These are phyloP conservation scores for Sphaeridia pumilis DNA, from an alignment of 2,888 invertebrate genomes.

Conservation along the genomic window DNA sequence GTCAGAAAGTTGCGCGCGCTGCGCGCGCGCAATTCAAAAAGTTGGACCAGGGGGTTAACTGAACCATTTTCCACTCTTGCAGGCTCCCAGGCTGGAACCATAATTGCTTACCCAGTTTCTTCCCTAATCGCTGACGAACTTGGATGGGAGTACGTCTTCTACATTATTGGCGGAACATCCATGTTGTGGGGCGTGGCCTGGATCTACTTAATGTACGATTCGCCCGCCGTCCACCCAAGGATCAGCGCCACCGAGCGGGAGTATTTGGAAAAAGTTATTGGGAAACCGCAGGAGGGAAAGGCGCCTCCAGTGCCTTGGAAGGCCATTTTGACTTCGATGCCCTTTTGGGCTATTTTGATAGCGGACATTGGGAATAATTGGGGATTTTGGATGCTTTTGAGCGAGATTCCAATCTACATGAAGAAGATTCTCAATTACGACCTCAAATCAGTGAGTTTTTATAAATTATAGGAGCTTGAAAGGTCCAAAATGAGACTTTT, in stretches of 20 bases:
- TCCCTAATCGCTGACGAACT: constrained; percentile 38
- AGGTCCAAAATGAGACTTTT: neutral
- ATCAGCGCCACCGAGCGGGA: constrained; percentile 13
- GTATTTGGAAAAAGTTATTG: constrained; percentile 2
- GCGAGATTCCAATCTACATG: constrained; percentile 72
- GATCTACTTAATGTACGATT: constrained; percentile 22
- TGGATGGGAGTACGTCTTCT: constrained; percentile 43
- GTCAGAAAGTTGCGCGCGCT: neutral
- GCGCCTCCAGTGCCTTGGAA: constrained; percentile 53
- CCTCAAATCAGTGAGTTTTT: constrained; percentile 44
- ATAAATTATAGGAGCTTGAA: neutral
- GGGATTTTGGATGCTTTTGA: constrained; percentile 74
- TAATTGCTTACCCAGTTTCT: constrained; percentile 41
- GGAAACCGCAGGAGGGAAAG: constrained; percentile 9
- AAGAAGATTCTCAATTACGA: constrained; percentile 68
- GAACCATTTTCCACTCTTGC: no score
- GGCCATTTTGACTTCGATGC: constrained; percentile 58
- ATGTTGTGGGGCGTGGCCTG: constrained; percentile 39
- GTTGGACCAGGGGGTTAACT: no score
- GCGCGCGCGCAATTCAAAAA: no score
- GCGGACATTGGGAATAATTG: constrained; percentile 63
- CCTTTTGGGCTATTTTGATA: constrained; percentile 69
- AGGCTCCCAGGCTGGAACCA: constrained; percentile 45
- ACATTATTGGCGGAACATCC: constrained; percentile 27
- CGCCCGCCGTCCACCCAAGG: constrained; percentile 20